Conservation (phyloP, 1,140 invertebrate species). For the Dufourea novaeangliae region DNA sequence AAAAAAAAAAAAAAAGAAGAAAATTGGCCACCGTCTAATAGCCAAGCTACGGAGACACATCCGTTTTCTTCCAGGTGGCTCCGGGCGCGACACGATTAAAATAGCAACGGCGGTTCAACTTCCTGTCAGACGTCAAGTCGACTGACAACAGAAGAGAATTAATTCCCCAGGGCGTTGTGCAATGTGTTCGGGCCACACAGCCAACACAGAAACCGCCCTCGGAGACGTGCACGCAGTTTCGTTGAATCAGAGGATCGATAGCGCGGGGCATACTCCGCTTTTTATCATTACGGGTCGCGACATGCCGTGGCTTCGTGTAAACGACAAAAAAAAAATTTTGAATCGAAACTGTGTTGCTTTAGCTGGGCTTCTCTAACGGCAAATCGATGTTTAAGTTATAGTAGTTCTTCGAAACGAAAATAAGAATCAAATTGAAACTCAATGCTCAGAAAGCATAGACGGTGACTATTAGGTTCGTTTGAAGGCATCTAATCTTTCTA, state of each 20-base stretch:
- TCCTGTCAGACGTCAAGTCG: slow-evolving; percentile 4
- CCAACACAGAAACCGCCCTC: background rate
- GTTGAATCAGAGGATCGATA: slow-evolving; percentile 57
- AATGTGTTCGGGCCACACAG: slow-evolving; percentile 4
- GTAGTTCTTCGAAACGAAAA: background rate
- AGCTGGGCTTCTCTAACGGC: background rate
- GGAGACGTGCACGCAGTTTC: slow-evolving; percentile 47
- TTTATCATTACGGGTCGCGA: slow-evolving; percentile 42
- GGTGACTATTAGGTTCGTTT: too few relatives aligned
- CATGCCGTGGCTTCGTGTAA: slow-evolving; percentile 8
- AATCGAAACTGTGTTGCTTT: slow-evolving; percentile 12
- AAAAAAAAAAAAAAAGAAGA: too few relatives aligned
- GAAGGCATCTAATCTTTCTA: too few relatives aligned
- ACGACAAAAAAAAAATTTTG: slow-evolving; percentile 6
- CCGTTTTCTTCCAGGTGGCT: background rate
- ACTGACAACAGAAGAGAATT: slow-evolving; percentile 32
- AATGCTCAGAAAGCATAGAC: background rate
- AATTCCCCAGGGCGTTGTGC: slow-evolving; percentile 23
- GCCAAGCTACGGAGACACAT: background rate
- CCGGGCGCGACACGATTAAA: background rate
- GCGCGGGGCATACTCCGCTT: slow-evolving; percentile 11
- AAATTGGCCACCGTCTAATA: too few relatives aligned
- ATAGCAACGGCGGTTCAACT: slow-evolving; percentile 8
- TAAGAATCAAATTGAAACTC: background rate
- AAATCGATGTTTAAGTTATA: background rate